phyloP scores from a whole-genome alignment of 1,140 invertebrate species.

The Prorops nasuta region DNA sequence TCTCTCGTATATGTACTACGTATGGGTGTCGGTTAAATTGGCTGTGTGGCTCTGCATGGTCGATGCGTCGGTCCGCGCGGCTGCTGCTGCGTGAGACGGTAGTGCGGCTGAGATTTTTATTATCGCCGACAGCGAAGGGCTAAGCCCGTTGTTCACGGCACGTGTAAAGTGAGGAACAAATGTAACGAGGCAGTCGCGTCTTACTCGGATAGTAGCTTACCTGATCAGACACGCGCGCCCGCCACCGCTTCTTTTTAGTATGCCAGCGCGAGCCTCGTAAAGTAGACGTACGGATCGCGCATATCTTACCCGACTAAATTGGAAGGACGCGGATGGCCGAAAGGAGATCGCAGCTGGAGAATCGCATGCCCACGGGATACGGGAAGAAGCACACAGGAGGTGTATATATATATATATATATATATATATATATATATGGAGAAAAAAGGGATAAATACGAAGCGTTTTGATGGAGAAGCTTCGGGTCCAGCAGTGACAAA shows the following conservation, averaged over 20 bases:
- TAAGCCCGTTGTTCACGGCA: slow-evolving; percentile 25
- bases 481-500: too few species aligned
- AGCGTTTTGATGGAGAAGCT: too few species aligned
- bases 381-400: too few species aligned
- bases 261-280: slow-evolving; percentile 29
- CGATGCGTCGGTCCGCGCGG: too few species aligned
- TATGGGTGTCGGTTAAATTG: too few species aligned
- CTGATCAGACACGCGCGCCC: slow-evolving; percentile 28
- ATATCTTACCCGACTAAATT: slow-evolving; percentile 36
- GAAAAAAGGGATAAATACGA: too few species aligned
- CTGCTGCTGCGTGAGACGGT: too few species aligned
- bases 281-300: slow-evolving; percentile 34
- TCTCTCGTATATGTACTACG: too few species aligned
- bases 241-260: slow-evolving; percentile 23
- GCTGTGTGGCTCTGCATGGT: too few species aligned
- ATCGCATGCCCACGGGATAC: too few species aligned
- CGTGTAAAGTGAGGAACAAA: slow-evolving; percentile 33
- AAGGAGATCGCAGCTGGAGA: neutral
- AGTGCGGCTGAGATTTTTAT: slow-evolving; percentile 22
- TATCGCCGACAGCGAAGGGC: slow-evolving; percentile 7
- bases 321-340: slow-evolving; percentile 26
- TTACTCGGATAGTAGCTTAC: slow-evolving; percentile 31
- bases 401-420: too few species aligned
- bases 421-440: too few species aligned
- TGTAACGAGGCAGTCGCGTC: slow-evolving; percentile 27